A percentile compares a stretch with the other conserved stretches of the same genome.
phyloP scores from a whole-genome alignment of 2,113 vertebrate species.

The Sceloporus undulatus region DNA sequence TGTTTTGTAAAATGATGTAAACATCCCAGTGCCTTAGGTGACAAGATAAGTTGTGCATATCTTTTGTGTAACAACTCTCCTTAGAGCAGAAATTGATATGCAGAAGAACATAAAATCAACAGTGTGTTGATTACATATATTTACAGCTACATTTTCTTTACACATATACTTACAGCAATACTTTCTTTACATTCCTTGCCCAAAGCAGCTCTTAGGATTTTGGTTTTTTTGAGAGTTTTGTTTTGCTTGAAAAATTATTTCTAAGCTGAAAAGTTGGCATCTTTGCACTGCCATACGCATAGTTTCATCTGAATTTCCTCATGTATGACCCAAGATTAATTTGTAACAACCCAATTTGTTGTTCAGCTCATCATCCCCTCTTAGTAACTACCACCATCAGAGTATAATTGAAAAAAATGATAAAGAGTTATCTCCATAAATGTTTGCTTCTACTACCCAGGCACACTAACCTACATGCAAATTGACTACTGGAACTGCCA shows the following conservation, averaged over 20 bases:
- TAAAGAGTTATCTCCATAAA: slow-evolving; percentile 32
- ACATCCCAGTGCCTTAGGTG: not conserved
- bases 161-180: not conserved
- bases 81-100: slow-evolving; percentile 2
- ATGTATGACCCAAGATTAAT: not conserved
- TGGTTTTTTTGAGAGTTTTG: not conserved
- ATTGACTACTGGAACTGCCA: slow-evolving; percentile 49
- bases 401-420: slow-evolving; percentile 9
- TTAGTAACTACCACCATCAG: slow-evolving; percentile 16
- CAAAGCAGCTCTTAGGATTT: not conserved
- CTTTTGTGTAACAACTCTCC: not conserved
- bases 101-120: slow-evolving; percentile 13
- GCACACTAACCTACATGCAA: not conserved
- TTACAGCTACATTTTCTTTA: not conserved
- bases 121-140: not conserved
- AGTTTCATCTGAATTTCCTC: slow-evolving; percentile 16
- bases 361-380: slow-evolving; percentile 6
- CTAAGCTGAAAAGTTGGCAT: fast-evolving
- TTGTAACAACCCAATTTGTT: not conserved
- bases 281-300: slow-evolving; percentile 19
- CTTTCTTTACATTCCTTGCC: not conserved
- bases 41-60: slow-evolving; percentile 11
- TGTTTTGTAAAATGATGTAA: slow-evolving; percentile 34
- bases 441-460: slow-evolving; percentile 23
- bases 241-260: slow-evolving; percentile 3